Percentiles rank a stretch among this genome's conserved stretches.
Conservation (phyloP, 2,113 vertebrate genomes). For the Acinonyx jubatus region DNA sequence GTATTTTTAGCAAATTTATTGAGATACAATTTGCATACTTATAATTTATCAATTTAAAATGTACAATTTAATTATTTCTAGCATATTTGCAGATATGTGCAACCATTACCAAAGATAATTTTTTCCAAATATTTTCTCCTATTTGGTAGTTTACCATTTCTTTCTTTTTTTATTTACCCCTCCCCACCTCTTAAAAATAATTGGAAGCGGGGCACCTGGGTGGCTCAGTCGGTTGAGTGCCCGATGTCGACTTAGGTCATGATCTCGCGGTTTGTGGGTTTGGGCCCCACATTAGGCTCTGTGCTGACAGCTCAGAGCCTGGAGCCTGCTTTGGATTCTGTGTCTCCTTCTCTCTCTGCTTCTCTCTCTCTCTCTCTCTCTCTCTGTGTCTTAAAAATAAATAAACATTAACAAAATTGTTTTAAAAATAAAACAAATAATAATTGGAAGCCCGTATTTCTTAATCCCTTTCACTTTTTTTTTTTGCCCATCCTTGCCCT, state of each 20-base stretch:
- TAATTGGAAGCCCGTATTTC: not conserved
- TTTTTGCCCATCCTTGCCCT: not conserved
- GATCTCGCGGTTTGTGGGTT: no score
- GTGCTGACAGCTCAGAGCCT: no score
- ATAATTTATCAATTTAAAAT: not conserved
- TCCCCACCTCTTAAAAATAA: not conserved
- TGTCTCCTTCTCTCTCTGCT: no score
- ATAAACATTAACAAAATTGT: no score
- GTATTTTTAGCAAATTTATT: not conserved
- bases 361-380: no score
- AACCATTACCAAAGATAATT: not conserved
- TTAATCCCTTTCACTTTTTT: not conserved
- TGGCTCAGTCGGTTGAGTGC: no score
- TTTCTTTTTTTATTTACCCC: not conserved
- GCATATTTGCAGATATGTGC: not conserved
- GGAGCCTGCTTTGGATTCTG: no score
- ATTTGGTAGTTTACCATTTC: not conserved
- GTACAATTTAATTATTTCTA: not conserved
- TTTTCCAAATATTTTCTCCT: not conserved
- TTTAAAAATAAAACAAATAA: not conserved
- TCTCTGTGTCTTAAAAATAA: not conserved
- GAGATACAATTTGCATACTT: not conserved
- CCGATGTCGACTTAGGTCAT: no score
- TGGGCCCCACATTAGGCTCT: no score
- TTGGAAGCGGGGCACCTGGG: not conserved